These are phyloP conservation scores for Trisateles emortualis DNA, from an alignment of 2,888 invertebrate species.

Conservation along the genomic window DNA sequence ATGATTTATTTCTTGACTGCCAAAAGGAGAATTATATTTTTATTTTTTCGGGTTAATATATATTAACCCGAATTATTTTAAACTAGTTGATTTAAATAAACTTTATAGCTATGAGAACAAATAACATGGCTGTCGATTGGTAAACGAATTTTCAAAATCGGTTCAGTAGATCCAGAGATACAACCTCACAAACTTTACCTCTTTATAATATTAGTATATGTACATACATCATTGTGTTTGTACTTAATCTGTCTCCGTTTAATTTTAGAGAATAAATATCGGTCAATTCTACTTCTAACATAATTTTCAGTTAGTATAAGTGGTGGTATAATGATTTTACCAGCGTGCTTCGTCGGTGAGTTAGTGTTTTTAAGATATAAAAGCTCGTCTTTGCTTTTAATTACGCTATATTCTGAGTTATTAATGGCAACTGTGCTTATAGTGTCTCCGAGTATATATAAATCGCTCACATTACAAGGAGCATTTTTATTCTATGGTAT, in stretches of 20 bases:
- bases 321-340: slow-evolving; percentile 51
- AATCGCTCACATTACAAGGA: slow-evolving; percentile 39
- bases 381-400: slow-evolving; percentile 35
- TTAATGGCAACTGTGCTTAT: slow-evolving; percentile 38
- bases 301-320: slow-evolving; percentile 52
- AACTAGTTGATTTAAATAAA: too few relatives aligned
- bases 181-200: too few relatives aligned
- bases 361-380: slow-evolving; percentile 41
- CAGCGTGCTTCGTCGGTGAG: slow-evolving; percentile 42
- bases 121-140: too few relatives aligned
- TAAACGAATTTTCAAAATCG: too few relatives aligned
- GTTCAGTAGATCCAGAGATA: too few relatives aligned
- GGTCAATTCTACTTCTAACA: slow-evolving; percentile 45
- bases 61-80: too few relatives aligned
- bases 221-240: slow-evolving; percentile 54
- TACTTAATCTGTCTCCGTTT: slow-evolving; percentile 46
- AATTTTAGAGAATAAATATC: slow-evolving; percentile 43
- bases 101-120: too few relatives aligned
- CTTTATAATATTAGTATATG: too few relatives aligned
- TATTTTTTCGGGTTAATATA: too few relatives aligned
- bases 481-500: slow-evolving; percentile 48
- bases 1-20: too few relatives aligned
- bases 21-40: too few relatives aligned
- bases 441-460: slow-evolving; percentile 44
- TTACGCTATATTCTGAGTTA: slow-evolving; percentile 28